Percentiles rank a stretch among this genome's conserved stretches.
These are phyloP conservation scores for Globia sparganii DNA, from an alignment of 2,888 invertebrate species.

Conservation along the genomic window DNA sequence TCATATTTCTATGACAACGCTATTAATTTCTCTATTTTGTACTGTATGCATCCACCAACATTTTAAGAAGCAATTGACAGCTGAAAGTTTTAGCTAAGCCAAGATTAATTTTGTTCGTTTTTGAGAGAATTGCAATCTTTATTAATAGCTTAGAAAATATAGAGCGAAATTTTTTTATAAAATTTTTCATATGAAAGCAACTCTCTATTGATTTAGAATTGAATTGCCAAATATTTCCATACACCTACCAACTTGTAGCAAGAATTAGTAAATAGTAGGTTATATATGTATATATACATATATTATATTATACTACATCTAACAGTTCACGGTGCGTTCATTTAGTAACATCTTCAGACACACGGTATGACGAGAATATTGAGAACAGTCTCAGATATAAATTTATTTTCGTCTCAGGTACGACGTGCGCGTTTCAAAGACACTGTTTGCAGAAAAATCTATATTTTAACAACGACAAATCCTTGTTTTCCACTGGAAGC, in stretches of 20 bases:
- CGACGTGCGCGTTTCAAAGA: constrained; percentile 44
- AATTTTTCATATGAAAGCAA: not conserved
- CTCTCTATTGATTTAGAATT: not conserved
- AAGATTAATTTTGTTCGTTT: constrained; percentile 9
- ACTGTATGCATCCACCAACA: not conserved
- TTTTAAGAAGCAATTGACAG: constrained; percentile 6
- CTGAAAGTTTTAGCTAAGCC: constrained; percentile 6
- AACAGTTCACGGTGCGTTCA: constrained; percentile 26
- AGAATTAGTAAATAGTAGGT: constrained; percentile 55
- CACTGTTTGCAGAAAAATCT: constrained; percentile 63
- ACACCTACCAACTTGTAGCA: constrained; percentile 35
- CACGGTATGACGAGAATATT: constrained; percentile 53
- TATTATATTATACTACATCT: not conserved
- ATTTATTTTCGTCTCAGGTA: constrained; percentile 76
- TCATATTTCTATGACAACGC: constrained; percentile 20
- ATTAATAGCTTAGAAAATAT: not conserved
- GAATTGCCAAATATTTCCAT: not conserved
- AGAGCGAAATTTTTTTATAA: not conserved
- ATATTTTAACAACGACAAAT: constrained; percentile 57
- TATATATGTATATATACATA: too few species aligned
- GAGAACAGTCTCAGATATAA: constrained; percentile 56
- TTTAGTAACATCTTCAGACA: constrained; percentile 49
- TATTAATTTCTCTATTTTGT: constrained; percentile 30
- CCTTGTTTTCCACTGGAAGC: constrained; percentile 76
- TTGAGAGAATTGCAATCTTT: not conserved